Percentiles rank a stretch among this genome's conserved stretches.
phyloP scores from a whole-genome alignment of 2,888 invertebrate genomes.

The Heteromyza rotundicornis region DNA sequence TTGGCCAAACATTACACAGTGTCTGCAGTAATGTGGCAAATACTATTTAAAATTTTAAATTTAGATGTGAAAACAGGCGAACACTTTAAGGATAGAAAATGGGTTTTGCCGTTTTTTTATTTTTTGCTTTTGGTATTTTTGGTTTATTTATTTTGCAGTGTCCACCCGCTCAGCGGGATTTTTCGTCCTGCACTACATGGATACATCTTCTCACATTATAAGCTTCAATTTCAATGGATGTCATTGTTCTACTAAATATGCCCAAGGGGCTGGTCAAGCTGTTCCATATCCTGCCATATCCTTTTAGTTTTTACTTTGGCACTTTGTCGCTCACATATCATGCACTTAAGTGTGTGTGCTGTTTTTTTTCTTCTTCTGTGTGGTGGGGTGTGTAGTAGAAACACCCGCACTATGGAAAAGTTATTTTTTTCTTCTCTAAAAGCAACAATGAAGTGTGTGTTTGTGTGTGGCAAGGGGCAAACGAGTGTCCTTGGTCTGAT shows the following conservation, averaged over 20 bases:
- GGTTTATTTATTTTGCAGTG: no score
- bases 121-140: no score
- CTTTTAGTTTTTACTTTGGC: not conserved
- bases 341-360: not conserved
- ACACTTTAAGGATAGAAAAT: not conserved
- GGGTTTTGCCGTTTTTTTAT: no score
- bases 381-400: not conserved
- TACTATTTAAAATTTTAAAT: not conserved
- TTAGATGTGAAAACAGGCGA: not conserved
- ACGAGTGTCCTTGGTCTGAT: constrained; percentile 4
- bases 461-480: not conserved
- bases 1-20: not conserved
- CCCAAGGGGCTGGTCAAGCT: constrained; percentile 30
- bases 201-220: constrained; percentile 1
- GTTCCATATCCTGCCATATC: not conserved
- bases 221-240: constrained; percentile 28
- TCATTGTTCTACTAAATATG: constrained; percentile 33
- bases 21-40: no score
- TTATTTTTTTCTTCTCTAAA: not conserved
- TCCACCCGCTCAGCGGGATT: no score
- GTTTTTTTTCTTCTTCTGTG: no score
- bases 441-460: not conserved
- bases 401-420: not conserved
- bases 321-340: not conserved
- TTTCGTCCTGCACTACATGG: no score